Percentiles rank a stretch among this genome's conserved stretches.
Evolutionary conservation across 1,140 invertebrate species (phyloP).

Genomic region (Formica exsecta): DNA sequence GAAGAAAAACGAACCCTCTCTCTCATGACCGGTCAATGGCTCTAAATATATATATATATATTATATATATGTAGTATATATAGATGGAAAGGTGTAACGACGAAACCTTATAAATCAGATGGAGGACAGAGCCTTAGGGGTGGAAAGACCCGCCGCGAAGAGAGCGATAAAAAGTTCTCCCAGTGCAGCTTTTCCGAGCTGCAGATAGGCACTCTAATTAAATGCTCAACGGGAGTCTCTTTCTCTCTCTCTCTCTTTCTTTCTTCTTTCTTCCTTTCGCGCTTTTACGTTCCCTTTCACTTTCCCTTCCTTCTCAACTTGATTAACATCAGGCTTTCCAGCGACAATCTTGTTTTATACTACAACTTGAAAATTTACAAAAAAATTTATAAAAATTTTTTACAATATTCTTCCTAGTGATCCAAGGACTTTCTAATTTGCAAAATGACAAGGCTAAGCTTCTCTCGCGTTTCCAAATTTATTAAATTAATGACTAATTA

Average conservation of each 20-base stretch:
- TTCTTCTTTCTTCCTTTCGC: not conserved
- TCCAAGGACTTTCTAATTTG: not conserved
- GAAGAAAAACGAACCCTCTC: conserved; percentile 31
- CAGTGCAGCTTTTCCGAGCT: conserved; percentile 36
- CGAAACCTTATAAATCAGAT: conserved; percentile 64
- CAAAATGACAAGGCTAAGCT: not conserved
- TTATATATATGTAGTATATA: not conserved
- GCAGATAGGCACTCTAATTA: conserved; percentile 77
- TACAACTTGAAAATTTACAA: not conserved
- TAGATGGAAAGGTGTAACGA: conserved; percentile 33
- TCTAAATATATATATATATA: not conserved
- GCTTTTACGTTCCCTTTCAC: conserved; percentile 45
- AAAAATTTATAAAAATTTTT: not conserved
- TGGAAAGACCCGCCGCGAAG: conserved; percentile 40
- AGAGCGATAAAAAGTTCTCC: conserved; percentile 64
- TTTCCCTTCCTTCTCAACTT: conserved; percentile 11
- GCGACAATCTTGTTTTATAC: conserved; percentile 16
- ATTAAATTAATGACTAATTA: not conserved
- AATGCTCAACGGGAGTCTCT: conserved; percentile 67
- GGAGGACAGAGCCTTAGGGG: not conserved
- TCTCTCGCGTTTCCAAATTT: not conserved
- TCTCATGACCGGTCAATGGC: conserved; percentile 45
- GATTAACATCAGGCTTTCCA: conserved; percentile 35
- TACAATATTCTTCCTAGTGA: not conserved
- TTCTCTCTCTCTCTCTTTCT: conserved; percentile 26